Conservation (phyloP, 2,113 vertebrate species). For the Neodontobutis hainanensis region DNA sequence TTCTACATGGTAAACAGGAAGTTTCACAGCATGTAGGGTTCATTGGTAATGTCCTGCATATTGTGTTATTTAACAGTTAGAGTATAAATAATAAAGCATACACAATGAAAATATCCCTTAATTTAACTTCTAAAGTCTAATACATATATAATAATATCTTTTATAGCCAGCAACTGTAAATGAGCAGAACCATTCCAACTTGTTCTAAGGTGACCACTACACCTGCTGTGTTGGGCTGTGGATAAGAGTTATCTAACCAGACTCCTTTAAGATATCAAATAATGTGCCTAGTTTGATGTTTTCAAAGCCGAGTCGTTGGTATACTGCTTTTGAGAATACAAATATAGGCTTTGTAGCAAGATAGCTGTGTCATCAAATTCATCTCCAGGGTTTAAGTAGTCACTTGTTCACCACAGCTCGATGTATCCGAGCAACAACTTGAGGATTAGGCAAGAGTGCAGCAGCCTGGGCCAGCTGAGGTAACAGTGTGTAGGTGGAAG, state of each 20-base stretch:
- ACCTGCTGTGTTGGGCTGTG: too few relatives aligned
- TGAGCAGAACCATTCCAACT: too few relatives aligned
- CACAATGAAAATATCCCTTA: background rate
- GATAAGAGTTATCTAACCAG: too few relatives aligned
- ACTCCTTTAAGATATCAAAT: too few relatives aligned
- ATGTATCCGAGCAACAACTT: constrained; percentile 64
- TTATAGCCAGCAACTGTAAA: background rate
- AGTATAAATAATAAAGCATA: constrained; percentile 1
- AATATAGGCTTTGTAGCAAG: too few relatives aligned
- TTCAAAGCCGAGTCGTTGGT: too few relatives aligned
- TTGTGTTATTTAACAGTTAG: constrained; percentile 62
- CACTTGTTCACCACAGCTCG: constrained; percentile 52
- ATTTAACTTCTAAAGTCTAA: background rate
- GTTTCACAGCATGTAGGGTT: constrained; percentile 41
- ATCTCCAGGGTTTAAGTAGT: constrained; percentile 18
- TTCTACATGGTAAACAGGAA: constrained; percentile 74
- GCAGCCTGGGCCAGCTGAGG: constrained; percentile 66
- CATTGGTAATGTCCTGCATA: constrained; percentile 63
- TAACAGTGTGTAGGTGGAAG: constrained; percentile 67
- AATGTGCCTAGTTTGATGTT: too few relatives aligned
- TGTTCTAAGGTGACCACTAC: too few relatives aligned
- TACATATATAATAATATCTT: too few relatives aligned
- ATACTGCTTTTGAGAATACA: too few relatives aligned
- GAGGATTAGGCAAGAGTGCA: constrained; percentile 51
- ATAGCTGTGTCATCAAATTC: constrained; percentile 10